Percentiles rank a stretch among this genome's conserved stretches.
phyloP scores from a whole-genome alignment of 2,888 invertebrate genomes.

The Caenorhabditis virilis region DNA sequence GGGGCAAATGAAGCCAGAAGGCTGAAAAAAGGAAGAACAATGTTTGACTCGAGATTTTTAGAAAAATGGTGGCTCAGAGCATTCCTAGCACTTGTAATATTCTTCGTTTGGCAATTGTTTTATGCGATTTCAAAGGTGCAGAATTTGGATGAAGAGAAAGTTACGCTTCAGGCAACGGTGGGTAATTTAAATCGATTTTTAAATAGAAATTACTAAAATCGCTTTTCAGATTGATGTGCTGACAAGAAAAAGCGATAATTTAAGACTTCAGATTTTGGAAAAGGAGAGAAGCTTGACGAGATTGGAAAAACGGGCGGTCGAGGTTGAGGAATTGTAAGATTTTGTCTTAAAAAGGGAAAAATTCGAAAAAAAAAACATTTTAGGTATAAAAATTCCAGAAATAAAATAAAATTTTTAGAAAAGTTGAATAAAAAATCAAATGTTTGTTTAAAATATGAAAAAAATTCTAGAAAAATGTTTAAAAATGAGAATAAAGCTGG shows the following conservation, averaged over 20 bases:
- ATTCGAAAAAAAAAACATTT: no score
- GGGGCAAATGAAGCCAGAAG: no score
- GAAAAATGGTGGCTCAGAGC: conserved; percentile 51
- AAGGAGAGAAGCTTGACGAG: conserved; percentile 52
- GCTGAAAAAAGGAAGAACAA: no score
- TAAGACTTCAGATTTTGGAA: conserved; percentile 48
- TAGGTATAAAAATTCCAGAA: not conserved
- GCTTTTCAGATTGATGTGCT: conserved; percentile 49
- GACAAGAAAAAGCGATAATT: conserved; percentile 45
- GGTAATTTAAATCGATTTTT: no score
- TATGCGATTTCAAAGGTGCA: conserved; percentile 44
- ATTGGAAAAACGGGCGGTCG: conserved; percentile 36
- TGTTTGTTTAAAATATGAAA: no score
- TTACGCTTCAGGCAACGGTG: conserved; percentile 49
- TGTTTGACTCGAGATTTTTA: conserved; percentile 13
- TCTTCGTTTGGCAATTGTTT: conserved; percentile 45
- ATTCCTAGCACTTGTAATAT: conserved; percentile 40
- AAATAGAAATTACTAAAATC: conserved; percentile 2
- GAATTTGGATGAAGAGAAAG: conserved; percentile 53
- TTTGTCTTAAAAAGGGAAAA: not conserved
- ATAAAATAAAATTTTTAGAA: no score
- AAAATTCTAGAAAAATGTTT: conserved; percentile 15
- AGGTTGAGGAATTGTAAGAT: conserved; percentile 41
- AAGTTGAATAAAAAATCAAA: no score
- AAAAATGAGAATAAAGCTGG: no score